Conservation (phyloP, 2,113 vertebrate species). For the Macaca mulatta region DNA sequence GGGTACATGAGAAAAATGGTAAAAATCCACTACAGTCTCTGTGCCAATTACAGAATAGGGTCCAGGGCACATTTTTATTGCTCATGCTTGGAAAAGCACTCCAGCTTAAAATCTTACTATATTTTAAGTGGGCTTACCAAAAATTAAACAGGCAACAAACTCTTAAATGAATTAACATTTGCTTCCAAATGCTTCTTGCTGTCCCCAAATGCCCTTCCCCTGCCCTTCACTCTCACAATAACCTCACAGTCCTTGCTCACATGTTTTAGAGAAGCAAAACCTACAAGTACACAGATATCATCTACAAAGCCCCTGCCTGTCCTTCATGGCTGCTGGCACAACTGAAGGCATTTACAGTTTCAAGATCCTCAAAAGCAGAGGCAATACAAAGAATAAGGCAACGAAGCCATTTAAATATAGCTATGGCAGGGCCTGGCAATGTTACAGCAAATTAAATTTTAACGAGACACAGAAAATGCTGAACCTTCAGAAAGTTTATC, state of each 20-base stretch:
- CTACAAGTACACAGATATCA: background rate
- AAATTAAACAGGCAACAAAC: background rate
- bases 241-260: background rate
- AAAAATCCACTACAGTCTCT: background rate
- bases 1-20: background rate
- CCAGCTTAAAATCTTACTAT: background rate
- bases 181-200: background rate
- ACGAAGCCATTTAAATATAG: slow-evolving; percentile 43
- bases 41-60: background rate
- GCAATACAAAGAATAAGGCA: slow-evolving; percentile 3
- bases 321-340: background rate
- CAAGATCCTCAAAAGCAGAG: slow-evolving; percentile 34
- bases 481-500: slow-evolving; percentile 60
- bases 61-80: background rate
- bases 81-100: background rate
- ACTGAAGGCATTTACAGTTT: background rate
- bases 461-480: slow-evolving; percentile 72
- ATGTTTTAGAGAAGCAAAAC: background rate
- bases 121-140: background rate
- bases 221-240: background rate
- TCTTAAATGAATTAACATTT: background rate
- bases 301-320: background rate
- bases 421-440: slow-evolving; percentile 38
- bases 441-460: slow-evolving; percentile 72
- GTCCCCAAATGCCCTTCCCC: background rate